Evolutionary conservation across 35 echinoderm and acorn worm genomes (phyloP).

Genomic region (Acanthaster planci): DNA sequence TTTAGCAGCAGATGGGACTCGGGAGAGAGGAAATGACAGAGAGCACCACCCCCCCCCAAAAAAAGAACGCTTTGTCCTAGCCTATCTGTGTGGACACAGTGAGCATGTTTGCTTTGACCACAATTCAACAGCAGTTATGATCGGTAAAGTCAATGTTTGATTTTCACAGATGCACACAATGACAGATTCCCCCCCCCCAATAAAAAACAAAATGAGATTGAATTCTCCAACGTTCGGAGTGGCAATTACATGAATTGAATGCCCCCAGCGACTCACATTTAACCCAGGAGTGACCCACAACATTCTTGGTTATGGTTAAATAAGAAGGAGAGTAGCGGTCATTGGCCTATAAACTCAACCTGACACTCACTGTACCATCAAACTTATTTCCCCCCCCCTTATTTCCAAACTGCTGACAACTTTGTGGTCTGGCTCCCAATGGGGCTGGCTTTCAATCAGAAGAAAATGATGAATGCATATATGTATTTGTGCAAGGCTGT

Average conservation of each 20-base stretch:
- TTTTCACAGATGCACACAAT: slow-evolving; percentile 7
- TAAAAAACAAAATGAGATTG: background rate
- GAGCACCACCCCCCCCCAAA: too few relatives aligned
- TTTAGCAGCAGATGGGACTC: background rate
- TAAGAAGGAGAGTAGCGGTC: background rate
- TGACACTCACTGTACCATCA: background rate
- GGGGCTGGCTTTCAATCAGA: background rate
- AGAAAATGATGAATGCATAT: slow-evolving; percentile 17
- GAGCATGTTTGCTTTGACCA: background rate
- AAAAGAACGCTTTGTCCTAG: too few relatives aligned
- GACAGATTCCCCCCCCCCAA: background rate
- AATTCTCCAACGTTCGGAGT: background rate
- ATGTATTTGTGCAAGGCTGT: background rate
- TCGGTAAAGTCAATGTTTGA: slow-evolving; percentile 16
- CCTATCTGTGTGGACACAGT: too few relatives aligned
- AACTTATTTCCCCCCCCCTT: background rate
- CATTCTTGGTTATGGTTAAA: background rate
- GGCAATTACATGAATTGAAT: background rate
- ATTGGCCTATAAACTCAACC: slow-evolving; percentile 20
- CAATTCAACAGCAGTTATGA: background rate
- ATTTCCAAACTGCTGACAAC: slow-evolving; percentile 19
- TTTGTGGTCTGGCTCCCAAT: background rate
- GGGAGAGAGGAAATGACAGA: background rate
- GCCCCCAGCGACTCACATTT: slow-evolving; percentile 12
- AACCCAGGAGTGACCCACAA: slow-evolving; percentile 20